phyloP scores from a whole-genome alignment of 2,113 vertebrate genomes.

The Planiliza haematocheilus region DNA sequence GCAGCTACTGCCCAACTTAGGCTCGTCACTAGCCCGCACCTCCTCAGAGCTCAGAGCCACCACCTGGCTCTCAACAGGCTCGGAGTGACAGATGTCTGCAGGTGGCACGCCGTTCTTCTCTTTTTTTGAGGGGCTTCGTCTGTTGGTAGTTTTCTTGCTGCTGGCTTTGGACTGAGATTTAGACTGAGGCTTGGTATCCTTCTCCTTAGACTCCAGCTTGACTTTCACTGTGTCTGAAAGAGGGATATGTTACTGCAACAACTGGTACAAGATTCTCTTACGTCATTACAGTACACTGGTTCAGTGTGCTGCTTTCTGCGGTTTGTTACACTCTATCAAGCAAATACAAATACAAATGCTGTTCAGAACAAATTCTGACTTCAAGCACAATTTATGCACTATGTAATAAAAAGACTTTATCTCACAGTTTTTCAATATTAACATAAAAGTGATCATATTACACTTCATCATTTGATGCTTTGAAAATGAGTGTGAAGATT shows the following conservation, averaged over 20 bases:
- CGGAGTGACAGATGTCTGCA: neutral
- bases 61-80: slow-evolving; percentile 22
- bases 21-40: neutral
- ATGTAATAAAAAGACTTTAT: too few species aligned
- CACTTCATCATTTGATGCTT: too few species aligned
- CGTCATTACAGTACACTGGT: too few species aligned
- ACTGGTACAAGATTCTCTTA: too few species aligned
- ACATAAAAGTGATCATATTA: too few species aligned
- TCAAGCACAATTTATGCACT: too few species aligned
- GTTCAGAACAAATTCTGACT: too few species aligned
- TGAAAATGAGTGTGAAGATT: too few species aligned
- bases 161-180: slow-evolving; percentile 45
- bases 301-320: neutral
- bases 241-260: neutral
- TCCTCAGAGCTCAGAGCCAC: neutral
- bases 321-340: neutral
- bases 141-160: slow-evolving; percentile 48
- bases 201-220: slow-evolving; percentile 50
- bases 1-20: slow-evolving; percentile 14
- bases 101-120: slow-evolving; percentile 31
- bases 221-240: slow-evolving; percentile 47
- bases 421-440: too few species aligned
- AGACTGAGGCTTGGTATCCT: slow-evolving; percentile 38
- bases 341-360: too few species aligned
- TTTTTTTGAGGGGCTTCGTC: slow-evolving; percentile 51